A percentile compares a stretch with the other conserved stretches of the same genome.
These are phyloP conservation scores for Aphidius gifuensis DNA, from an alignment of 1,140 invertebrate genomes.

Conservation along the genomic window DNA sequence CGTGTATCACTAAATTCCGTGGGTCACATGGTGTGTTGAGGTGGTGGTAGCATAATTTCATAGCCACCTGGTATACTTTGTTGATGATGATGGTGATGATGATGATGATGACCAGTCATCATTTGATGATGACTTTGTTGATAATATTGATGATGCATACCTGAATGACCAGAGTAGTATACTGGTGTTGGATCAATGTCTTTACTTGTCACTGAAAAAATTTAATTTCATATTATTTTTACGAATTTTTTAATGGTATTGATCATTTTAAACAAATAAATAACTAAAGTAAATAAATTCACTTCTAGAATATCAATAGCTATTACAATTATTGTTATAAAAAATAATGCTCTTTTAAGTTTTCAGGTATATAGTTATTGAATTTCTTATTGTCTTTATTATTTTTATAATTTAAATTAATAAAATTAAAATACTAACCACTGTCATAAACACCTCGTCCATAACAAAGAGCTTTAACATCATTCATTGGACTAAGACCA, in stretches of 20 bases:
- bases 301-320: background rate
- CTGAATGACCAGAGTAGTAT: constrained; percentile 50
- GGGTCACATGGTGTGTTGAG: constrained; percentile 52
- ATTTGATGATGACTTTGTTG: constrained; percentile 50
- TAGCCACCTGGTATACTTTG: constrained; percentile 47
- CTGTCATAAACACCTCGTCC: constrained; percentile 48
- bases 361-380: background rate
- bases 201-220: constrained; percentile 39
- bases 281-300: background rate
- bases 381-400: background rate
- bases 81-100: constrained; percentile 46
- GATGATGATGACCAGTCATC: constrained; percentile 42
- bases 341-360: too few species aligned
- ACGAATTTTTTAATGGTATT: too few species aligned
- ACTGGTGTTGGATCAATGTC: constrained; percentile 47
- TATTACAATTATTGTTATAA: too few species aligned
- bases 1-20: constrained; percentile 33
- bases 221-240: background rate
- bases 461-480: constrained; percentile 47
- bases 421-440: constrained; percentile 24
- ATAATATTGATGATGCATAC: constrained; percentile 53
- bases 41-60: constrained; percentile 49
- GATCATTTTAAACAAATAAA: background rate
- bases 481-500: constrained; percentile 47
- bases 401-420: background rate